Evolutionary conservation across 2,113 vertebrate genomes (phyloP), one percentile per base, ranked within the genome.

Genomic region (Tetrax tetrax): DNA sequence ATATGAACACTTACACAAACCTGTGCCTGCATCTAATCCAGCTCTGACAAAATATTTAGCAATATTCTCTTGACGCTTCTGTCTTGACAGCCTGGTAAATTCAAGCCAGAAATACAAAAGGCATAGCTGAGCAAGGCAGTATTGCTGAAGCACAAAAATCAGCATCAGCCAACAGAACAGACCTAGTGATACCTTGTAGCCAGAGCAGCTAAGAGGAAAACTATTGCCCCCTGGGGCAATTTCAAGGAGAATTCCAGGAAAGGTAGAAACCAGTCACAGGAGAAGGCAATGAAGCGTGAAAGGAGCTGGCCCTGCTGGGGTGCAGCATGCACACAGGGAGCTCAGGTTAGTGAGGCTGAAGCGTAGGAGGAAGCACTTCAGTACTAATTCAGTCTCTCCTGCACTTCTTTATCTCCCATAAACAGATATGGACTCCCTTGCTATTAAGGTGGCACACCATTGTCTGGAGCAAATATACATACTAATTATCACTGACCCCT

Each of bases 231-330:
- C 64, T 33, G 31, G 47, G 76, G 45, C 28, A 80, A 69, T 65
- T 87, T 72, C 50, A 77, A 89, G 56, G 27, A 66, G 43, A 94
- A 80, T 86, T 80, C 57, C 68, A 94, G 83, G 64, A 93, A 95
- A 80, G 35, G 24, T 20, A 83, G 45, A 76, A 90, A 35, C 8
- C 51, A 35, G 23, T 76, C 53, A 56, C 22, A n/a, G 27, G 70
- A 76, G 48, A 38, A 96, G 71, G 12, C 2, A 3, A 16, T 27
- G 45, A 68, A 74, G 33, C 37, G 53, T 43, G 37, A 43, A 79
- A 69, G 23, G 12, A 80, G 18, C 35, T 80, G 45, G 29, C 23
- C 61, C 51, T 68, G 41, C 43, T 75, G 65, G 29, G 31, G n/a
- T 48, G 69, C 48, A 75, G 20, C 0, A 0, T 14, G 15, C 24